Conservation (phyloP, 1,140 invertebrate species). For the Polypedilum pembai region DNA sequence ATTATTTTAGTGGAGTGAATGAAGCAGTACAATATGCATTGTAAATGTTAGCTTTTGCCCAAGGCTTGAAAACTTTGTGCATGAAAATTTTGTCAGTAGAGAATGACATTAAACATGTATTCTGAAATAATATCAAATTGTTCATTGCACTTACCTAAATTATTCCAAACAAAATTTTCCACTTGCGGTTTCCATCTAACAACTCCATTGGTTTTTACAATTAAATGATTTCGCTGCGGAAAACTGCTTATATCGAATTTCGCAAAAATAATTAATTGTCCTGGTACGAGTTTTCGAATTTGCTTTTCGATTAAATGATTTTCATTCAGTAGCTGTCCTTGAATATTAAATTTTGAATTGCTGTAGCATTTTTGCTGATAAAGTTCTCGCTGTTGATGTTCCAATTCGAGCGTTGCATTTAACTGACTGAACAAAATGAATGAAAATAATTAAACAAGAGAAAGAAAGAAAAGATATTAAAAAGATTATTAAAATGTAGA, state of each 20-base stretch:
- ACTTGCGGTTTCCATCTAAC: not conserved
- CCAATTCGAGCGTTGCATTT: not conserved
- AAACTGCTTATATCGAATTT: not conserved
- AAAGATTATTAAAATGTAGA: too few relatives aligned
- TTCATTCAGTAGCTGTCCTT: not conserved
- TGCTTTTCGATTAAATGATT: conserved; percentile 18
- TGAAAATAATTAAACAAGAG: not conserved
- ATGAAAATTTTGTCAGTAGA: too few relatives aligned
- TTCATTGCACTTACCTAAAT: not conserved
- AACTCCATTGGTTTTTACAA: not conserved
- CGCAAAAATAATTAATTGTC: not conserved
- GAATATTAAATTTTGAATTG: not conserved
- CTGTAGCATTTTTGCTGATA: not conserved
- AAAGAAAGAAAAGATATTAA: too few relatives aligned
- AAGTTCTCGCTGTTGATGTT: not conserved
- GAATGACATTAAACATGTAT: too few relatives aligned
- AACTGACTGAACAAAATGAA: not conserved
- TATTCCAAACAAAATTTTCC: not conserved
- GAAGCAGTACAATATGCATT: too few relatives aligned
- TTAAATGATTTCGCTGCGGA: not conserved
- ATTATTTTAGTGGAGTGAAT: too few relatives aligned
- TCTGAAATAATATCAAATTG: too few relatives aligned
- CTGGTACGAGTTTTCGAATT: not conserved
- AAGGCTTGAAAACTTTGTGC: too few relatives aligned
- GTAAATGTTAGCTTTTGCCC: too few relatives aligned